Evolutionary conservation across 30 jellyfish, hydroid and myxozoan genomes (phyloP).

Genomic region (Hydra vulgaris): DNA sequence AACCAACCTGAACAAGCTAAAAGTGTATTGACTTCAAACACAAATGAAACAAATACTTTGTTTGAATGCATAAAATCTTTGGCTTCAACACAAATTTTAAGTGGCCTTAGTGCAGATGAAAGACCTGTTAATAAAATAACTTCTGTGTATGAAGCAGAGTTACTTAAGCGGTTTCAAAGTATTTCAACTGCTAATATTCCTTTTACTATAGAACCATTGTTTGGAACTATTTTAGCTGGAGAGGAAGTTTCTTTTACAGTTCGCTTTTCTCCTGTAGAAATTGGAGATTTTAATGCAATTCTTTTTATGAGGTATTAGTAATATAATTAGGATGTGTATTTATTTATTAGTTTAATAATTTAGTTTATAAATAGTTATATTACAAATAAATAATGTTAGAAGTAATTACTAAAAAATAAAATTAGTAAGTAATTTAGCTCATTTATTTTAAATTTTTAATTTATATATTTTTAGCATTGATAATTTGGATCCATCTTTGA

Average conservation of each 20-base stretch:
- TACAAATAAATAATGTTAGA: not conserved
- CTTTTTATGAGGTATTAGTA: conserved; percentile 57
- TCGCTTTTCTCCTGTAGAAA: conserved; percentile 80
- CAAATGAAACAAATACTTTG: not conserved
- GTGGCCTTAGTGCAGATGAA: conserved; percentile 33
- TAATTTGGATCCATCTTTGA: conserved; percentile 42
- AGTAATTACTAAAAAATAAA: not conserved
- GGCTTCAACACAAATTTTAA: not conserved
- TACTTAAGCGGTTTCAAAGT: not conserved
- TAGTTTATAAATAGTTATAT: not conserved
- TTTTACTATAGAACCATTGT: conserved; percentile 58
- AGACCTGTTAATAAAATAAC: conserved; percentile 89
- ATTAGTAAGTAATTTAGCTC: not conserved
- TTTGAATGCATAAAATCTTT: not conserved
- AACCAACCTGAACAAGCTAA: not conserved
- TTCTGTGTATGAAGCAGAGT: conserved; percentile 67
- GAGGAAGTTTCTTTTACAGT: conserved; percentile 76
- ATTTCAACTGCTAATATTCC: conserved; percentile 38
- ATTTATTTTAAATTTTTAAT: not conserved
- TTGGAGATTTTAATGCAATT: conserved; percentile 47
- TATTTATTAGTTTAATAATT: not conserved
- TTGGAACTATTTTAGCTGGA: conserved; percentile 44
- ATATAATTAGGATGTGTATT: not conserved
- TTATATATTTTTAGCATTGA: conserved; percentile 30
- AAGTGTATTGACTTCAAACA: not conserved